phyloP scores from a whole-genome alignment of 2,888 invertebrate genomes.

The Dioctria rufipes region DNA sequence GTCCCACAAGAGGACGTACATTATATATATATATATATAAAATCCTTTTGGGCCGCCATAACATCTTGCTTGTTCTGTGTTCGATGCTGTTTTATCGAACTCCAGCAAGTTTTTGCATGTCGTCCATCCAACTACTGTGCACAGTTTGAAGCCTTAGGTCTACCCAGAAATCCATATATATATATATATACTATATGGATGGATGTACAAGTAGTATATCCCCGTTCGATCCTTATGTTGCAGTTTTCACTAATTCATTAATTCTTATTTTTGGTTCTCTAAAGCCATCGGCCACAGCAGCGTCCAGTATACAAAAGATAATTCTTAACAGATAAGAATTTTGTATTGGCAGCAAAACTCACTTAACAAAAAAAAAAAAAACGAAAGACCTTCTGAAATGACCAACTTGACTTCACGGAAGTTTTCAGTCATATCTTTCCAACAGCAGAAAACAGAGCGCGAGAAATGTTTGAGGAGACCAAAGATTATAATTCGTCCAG shows the following conservation, averaged over 20 bases:
- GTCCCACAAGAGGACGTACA: constrained; percentile 34
- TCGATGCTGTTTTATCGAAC: constrained; percentile 23
- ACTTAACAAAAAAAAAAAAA: neutral
- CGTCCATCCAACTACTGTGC: constrained; percentile 39
- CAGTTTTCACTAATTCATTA: constrained; percentile 53
- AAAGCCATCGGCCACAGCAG: constrained; percentile 40
- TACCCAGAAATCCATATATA: neutral
- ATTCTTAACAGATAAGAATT: constrained; percentile 43
- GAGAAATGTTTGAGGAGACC: constrained; percentile 4
- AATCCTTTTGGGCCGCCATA: neutral
- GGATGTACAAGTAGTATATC: too few relatives aligned
- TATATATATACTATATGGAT: neutral
- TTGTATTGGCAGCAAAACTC: constrained; percentile 18
- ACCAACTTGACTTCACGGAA: constrained; percentile 16
- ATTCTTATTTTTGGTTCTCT: constrained; percentile 44
- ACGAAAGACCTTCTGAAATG: constrained; percentile 5
- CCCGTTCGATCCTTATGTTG: constrained; percentile 1
- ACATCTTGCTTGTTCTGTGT: constrained; percentile 42
- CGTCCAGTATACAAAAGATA: constrained; percentile 41
- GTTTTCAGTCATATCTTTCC: constrained; percentile 35
- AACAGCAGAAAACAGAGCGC: neutral
- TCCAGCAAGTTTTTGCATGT: constrained; percentile 42
- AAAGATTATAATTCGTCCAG: constrained; percentile 28
- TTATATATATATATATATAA: too few relatives aligned
- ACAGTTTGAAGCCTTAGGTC: constrained; percentile 23